Conservation (phyloP, 2,113 vertebrate species). For the Apodemus speciosus region DNA sequence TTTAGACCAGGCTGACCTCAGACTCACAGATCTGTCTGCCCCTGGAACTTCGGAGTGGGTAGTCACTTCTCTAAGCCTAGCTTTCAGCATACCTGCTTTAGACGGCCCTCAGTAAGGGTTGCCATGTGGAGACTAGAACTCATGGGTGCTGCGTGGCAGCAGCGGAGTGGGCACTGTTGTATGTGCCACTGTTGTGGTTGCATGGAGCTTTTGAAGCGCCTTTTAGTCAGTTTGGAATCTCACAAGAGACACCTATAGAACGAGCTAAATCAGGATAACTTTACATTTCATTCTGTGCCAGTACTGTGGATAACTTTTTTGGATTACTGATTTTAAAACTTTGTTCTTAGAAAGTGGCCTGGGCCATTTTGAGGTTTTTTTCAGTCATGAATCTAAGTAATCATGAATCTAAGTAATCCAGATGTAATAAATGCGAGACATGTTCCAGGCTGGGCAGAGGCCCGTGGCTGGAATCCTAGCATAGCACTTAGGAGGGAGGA, state of each 20-base stretch:
- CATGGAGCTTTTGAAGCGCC: background rate
- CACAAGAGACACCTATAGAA: background rate
- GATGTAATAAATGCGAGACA: background rate
- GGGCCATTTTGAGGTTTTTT: slow-evolving; percentile 17
- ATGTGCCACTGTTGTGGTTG: background rate
- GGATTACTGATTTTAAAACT: slow-evolving; percentile 19
- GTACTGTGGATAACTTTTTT: background rate
- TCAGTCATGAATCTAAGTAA: background rate
- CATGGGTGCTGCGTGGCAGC: background rate
- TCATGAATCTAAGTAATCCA: background rate
- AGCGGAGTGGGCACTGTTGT: background rate
- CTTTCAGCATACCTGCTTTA: background rate
- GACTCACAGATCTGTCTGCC: too few species aligned
- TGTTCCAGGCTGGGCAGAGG: background rate
- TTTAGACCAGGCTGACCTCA: background rate
- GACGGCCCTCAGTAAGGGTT: background rate
- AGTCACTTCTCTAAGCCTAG: background rate
- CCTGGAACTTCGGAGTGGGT: background rate
- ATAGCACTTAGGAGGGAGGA: background rate
- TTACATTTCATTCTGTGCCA: background rate
- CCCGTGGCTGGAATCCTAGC: background rate
- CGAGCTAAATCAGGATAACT: background rate
- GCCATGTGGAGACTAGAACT: background rate
- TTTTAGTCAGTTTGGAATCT: background rate
- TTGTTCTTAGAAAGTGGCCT: background rate